Conservation (phyloP, 1,140 invertebrate genomes). For the Pristionchus pacificus region DNA sequence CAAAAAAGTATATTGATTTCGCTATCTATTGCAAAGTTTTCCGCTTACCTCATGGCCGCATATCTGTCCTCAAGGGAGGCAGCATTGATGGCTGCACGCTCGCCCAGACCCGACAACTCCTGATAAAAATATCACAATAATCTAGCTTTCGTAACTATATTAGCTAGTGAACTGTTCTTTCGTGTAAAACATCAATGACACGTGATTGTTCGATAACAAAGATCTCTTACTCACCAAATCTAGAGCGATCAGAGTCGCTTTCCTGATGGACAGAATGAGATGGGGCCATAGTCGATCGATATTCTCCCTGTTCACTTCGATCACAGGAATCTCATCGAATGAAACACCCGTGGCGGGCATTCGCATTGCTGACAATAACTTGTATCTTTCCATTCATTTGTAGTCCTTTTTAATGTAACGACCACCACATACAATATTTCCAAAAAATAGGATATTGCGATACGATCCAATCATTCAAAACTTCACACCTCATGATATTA, state of each 20-base stretch:
- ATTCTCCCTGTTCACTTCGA: conserved; percentile 15
- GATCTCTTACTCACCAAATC: conserved; percentile 8
- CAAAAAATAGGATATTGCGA: background rate
- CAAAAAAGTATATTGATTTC: too few relatives aligned
- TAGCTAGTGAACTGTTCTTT: too few relatives aligned
- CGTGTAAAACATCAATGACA: too few relatives aligned
- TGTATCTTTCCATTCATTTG: background rate
- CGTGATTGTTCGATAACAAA: conserved; percentile 4
- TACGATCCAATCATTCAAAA: background rate
- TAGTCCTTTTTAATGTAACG: conserved; percentile 5
- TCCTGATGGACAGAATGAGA: conserved; percentile 8
- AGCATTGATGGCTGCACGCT: background rate
- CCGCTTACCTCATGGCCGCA: background rate
- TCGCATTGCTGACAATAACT: background rate
- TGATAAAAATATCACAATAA: too few relatives aligned
- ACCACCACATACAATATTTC: background rate
- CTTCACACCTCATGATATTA: background rate
- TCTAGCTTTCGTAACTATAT: too few relatives aligned
- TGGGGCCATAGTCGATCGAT: conserved; percentile 14
- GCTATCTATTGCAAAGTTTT: too few relatives aligned
- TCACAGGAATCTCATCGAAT: too few relatives aligned
- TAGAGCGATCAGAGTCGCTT: conserved; percentile 5
- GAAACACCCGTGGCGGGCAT: background rate
- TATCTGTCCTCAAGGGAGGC: background rate
- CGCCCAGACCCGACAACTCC: background rate